Evolutionary conservation across 2,797 vertebrate genomes (phyloP).

Genomic region (Cryptoprocta ferox): DNA sequence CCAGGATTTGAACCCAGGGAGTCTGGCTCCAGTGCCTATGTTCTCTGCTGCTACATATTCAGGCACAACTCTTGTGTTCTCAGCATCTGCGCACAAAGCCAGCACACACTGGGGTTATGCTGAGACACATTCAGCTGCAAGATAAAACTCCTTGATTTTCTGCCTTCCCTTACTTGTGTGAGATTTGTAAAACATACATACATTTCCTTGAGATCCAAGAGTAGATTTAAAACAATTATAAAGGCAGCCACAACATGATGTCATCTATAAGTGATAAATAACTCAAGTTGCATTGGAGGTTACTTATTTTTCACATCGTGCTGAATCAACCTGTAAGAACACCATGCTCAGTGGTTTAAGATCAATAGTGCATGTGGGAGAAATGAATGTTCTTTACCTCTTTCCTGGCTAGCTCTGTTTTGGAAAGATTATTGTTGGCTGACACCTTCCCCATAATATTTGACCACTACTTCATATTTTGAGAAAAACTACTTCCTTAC

Average conservation of each 20-base stretch:
- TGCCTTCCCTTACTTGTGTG: not conserved
- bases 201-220: not conserved
- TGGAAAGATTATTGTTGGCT: not conserved
- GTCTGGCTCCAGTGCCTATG: accelerated
- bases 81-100: not conserved
- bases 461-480: conserved; percentile 4
- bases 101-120: not conserved
- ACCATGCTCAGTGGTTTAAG: not conserved
- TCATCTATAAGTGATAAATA: conserved; percentile 27
- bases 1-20: not conserved
- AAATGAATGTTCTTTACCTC: not conserved
- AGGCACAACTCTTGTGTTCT: not conserved
- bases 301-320: not conserved
- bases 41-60: not conserved
- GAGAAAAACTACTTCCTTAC: not conserved
- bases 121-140: not conserved
- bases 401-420: conserved; percentile 4
- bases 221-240: conserved; percentile 6
- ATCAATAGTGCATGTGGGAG: not conserved
- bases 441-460: not conserved
- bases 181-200: not conserved
- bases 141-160: not conserved
- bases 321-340: not conserved
- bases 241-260: not conserved
- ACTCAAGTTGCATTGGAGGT: not conserved